Evolutionary conservation across 2,888 invertebrate species (phyloP), one percentile per base, ranked within the genome.

Genomic region (Pyrgus malvae): DNA sequence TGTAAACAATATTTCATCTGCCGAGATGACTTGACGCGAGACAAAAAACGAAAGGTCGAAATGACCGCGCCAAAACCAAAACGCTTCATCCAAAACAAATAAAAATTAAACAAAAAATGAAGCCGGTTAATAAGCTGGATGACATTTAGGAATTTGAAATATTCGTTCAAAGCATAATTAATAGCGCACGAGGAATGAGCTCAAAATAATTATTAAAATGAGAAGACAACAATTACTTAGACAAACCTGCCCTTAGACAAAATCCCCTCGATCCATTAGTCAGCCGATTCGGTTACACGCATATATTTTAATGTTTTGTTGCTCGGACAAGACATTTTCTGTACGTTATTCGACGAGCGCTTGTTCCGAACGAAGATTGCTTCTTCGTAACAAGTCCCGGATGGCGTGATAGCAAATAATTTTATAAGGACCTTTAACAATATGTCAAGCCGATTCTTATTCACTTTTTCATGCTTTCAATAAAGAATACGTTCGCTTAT

Each of bases 391-490:
- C 80, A 76, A 75, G 75, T 60, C 67, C 66, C 67, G 80, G 76
- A 79, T 88, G 83, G 88, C 87, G 86, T 88, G 87, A 88, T 87
- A 85, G 86, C 85, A 86, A 89, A 87, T 88, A 88, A 89, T 87
- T 87, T 88, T 84, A 87, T 87, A 87, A 81, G 80, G 73, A 69
- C 83, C 79, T 75, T 85, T 82, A 84, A 81, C 87, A 88, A 89
- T 88, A 89, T 89, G 89, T 88, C 88, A 87, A 83, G 72, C 68
- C 69, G 72, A 68, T 76, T 75, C 72, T 70, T 71, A 69, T 72
- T 69, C 67, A 68, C 71, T 80, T 85, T 84, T 85, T 82, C 78
- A 79, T 77, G 75, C 82, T 79, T 83, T 80, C 80, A 81, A 87
- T 88, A 87, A 87, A 86, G 86, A 85, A 85, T 82, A 80, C 80